phyloP scores from a whole-genome alignment of 2,888 invertebrate species.

The Dugesia japonica region DNA sequence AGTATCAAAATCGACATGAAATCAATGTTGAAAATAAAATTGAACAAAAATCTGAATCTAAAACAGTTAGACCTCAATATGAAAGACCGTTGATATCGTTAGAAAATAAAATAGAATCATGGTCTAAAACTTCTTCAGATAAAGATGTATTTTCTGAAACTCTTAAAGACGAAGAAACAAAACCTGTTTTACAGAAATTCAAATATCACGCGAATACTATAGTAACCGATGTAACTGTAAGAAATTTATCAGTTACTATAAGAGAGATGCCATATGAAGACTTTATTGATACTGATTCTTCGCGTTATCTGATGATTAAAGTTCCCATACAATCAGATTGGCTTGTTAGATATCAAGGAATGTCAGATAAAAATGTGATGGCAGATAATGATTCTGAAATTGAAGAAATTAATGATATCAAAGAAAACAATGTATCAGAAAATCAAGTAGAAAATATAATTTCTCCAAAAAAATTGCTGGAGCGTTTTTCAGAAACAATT shows the following conservation, averaged over 20 bases:
- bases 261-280: constrained; percentile 3
- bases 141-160: not conserved
- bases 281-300: not conserved
- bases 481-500: not conserved
- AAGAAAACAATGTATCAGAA: too few species aligned
- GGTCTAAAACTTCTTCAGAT: not conserved
- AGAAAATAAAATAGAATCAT: not conserved
- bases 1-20: not conserved
- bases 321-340: not conserved
- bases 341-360: not conserved
- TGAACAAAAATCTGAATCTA: not conserved
- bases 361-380: not conserved
- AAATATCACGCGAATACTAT: constrained; percentile 8
- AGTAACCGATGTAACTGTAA: not conserved
- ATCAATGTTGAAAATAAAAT: not conserved
- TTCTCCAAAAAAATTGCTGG: not conserved
- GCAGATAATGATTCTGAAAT: not conserved
- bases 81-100: not conserved
- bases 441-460: not conserved
- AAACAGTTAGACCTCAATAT: not conserved
- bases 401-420: not conserved
- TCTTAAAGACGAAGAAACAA: not conserved
- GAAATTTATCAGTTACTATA: not conserved
- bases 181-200: not conserved
- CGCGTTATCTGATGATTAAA: not conserved